Evolutionary conservation across 2,888 invertebrate species (phyloP).

Genomic region (Drosophila quasianomalipes): DNA sequence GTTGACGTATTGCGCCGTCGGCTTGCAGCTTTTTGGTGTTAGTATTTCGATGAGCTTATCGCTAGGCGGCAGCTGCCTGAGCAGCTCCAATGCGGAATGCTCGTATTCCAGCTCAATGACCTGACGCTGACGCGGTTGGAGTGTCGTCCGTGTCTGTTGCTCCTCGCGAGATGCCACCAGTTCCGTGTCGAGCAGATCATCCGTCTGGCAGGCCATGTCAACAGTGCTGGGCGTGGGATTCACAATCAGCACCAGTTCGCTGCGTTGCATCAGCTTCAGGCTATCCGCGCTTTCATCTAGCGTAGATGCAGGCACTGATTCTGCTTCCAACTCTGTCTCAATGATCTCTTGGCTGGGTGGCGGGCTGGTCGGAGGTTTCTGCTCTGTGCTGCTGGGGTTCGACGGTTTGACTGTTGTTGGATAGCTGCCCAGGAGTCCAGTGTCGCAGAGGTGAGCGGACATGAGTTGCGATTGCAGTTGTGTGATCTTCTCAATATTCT

Average conservation of each 20-base stretch:
- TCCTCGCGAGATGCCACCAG: constrained; percentile 75
- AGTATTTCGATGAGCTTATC: constrained; percentile 89
- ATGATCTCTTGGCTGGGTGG: constrained; percentile 24
- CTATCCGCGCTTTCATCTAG: constrained; percentile 77
- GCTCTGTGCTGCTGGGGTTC: constrained; percentile 26
- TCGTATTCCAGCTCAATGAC: constrained; percentile 93
- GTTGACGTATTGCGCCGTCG: constrained; percentile 84
- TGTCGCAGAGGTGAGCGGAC: constrained; percentile 84
- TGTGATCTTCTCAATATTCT: constrained; percentile 85
- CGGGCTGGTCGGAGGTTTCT: constrained; percentile 20
- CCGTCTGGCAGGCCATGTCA: constrained; percentile 88
- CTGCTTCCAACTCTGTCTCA: constrained; percentile 1
- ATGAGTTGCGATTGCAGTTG: constrained; percentile 85
- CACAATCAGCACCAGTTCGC: constrained; percentile 88
- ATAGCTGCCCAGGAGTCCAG: constrained; percentile 62
- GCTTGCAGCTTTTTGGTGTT: constrained; percentile 83
- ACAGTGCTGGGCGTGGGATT: constrained; percentile 87
- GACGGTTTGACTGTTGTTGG: constrained; percentile 28
- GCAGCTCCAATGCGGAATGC: constrained; percentile 88
- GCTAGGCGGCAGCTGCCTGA: constrained; percentile 87
- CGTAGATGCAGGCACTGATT: constrained; percentile 50
- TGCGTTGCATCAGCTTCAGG: constrained; percentile 88
- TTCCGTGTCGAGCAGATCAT: constrained; percentile 84
- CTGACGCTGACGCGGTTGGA: constrained; percentile 87
- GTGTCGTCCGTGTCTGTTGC: constrained; percentile 78